Percentiles rank a stretch among this genome's conserved stretches.
Evolutionary conservation across 2,797 vertebrate species (phyloP).

Genomic region (Meda fulgida): DNA sequence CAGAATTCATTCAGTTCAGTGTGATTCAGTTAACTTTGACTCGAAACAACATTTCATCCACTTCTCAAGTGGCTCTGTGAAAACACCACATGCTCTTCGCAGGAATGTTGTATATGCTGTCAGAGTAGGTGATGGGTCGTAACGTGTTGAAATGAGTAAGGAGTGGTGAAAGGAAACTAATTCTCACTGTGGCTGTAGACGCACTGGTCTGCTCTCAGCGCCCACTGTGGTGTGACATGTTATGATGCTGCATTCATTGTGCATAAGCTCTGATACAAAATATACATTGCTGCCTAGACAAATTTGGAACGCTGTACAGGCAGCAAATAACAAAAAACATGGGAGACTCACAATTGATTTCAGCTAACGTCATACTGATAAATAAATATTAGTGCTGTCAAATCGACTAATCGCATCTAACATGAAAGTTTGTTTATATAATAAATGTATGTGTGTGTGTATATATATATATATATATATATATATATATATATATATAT

Average conservation of each 20-base stretch:
- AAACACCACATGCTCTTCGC: background rate
- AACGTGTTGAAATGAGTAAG: conserved; percentile 22
- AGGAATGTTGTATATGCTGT: conserved; percentile 14
- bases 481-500: no score
- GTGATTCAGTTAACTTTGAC: conserved; percentile 15
- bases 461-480: no score
- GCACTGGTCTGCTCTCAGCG: background rate
- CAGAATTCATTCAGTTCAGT: conserved; percentile 27
- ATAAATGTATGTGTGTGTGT: no score
- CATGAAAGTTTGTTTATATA: no score
- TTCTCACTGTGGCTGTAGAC: conserved; percentile 28
- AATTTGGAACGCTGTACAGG: background rate
- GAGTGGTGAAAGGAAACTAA: conserved; percentile 29
- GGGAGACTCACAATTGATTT: background rate
- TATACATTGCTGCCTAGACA: background rate
- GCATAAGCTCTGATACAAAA: conserved; percentile 6
- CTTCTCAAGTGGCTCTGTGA: conserved; percentile 6
- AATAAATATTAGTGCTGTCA: no score
- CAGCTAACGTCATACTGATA: background rate
- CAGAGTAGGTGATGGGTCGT: conserved; percentile 25
- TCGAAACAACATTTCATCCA: conserved; percentile 5
- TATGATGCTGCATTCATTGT: conserved; percentile 33
- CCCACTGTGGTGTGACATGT: background rate
- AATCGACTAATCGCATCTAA: no score
- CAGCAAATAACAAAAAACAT: conserved; percentile 5